These are phyloP conservation scores for Menura novaehollandiae DNA, from an alignment of 2,113 vertebrate species.

Conservation along the genomic window DNA sequence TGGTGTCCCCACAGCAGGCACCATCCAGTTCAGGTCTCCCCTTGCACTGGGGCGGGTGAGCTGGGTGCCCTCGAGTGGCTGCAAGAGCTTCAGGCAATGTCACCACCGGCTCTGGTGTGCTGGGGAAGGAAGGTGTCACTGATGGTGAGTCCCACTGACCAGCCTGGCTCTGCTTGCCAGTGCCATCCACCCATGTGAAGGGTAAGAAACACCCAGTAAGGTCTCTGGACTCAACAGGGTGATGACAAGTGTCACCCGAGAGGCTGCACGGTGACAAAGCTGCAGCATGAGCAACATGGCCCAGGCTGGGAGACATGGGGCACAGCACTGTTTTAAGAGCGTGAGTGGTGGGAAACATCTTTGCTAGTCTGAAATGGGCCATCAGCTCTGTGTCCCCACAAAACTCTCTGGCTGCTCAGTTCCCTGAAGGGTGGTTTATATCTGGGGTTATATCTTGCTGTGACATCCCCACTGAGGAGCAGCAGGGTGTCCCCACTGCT, in stretches of 20 bases:
- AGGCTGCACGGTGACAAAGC: neutral
- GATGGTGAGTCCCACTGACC: neutral
- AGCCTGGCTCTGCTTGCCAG: neutral
- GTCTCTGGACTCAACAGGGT: neutral
- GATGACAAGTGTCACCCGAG: fast-evolving
- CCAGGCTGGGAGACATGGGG: neutral
- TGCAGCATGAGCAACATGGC: neutral
- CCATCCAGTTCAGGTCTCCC: neutral
- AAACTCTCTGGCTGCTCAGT: neutral
- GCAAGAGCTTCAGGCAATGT: neutral
- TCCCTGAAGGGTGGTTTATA: neutral
- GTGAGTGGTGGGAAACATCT: neutral
- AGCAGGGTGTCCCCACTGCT: neutral
- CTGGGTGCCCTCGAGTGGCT: fast-evolving
- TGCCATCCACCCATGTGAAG: neutral
- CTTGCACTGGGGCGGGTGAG: neutral
- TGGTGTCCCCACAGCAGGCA: neutral
- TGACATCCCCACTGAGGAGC: neutral
- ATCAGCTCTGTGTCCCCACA: neutral
- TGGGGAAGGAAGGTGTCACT: neutral
- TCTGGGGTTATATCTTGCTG: neutral
- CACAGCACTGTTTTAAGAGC: neutral
- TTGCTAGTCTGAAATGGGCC: neutral
- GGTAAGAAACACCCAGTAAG: neutral
- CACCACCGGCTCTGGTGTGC: fast-evolving